phyloP scores from a whole-genome alignment of 2,113 vertebrate species.

The Hypomesus transpacificus region DNA sequence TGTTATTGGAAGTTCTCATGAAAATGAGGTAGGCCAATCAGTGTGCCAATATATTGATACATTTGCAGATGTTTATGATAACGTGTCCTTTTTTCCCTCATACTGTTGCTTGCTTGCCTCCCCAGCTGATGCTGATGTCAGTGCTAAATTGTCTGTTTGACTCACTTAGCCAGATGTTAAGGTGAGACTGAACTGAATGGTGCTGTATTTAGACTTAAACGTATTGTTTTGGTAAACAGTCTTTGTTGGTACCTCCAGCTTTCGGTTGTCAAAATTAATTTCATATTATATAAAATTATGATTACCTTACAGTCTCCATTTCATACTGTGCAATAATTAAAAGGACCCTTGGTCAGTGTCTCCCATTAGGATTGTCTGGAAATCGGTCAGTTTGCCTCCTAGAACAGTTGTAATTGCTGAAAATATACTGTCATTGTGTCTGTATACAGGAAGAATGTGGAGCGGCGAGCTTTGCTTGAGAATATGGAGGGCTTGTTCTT shows the following conservation, averaged over 20 bases:
- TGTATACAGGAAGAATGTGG: constrained; percentile 83
- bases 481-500: constrained; percentile 94
- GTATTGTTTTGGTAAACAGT: too few relatives aligned
- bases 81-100: not conserved
- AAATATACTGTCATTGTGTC: not conserved
- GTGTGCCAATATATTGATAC: not conserved
- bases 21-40: constrained; percentile 81
- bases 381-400: not conserved
- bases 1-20: constrained; percentile 91
- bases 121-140: constrained; percentile 90
- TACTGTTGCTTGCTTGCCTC: constrained; percentile 26
- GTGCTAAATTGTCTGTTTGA: constrained; percentile 93
- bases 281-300: too few relatives aligned
- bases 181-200: constrained; percentile 64
- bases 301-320: too few relatives aligned
- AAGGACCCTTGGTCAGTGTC: too few relatives aligned
- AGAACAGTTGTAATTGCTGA: not conserved
- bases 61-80: not conserved
- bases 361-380: too few relatives aligned
- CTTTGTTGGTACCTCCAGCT: too few relatives aligned
- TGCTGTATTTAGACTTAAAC: not conserved
- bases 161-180: constrained; percentile 90
- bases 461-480: constrained; percentile 86
- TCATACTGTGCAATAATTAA: too few relatives aligned
- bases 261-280: not conserved